Base-by-base conservation (phyloP, 2,888 invertebrate species). In the Toxonevra muliebris region DNA sequence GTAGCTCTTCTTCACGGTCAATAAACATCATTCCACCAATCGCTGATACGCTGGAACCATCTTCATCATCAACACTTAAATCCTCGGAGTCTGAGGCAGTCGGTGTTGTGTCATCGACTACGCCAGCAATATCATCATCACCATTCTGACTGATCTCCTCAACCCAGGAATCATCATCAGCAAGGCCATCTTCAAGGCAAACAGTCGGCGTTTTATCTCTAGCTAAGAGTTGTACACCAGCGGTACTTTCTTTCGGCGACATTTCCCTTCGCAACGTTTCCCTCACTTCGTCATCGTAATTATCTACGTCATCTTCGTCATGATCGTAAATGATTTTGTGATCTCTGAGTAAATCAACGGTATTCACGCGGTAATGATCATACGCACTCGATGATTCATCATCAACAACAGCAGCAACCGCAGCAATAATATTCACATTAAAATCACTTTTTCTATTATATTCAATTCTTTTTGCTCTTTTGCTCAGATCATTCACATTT, bases 141-240 rank as follows among this genome's bases (percentile, higher is more conserved):
- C 92, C 92, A 79, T 92, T 92, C 82, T 92, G 91, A 77, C 93
- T 93, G 72, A 93, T 88, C 83, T 95, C 94, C 85, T 95, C 95
- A 72, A 95, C 94, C 95, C 95, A 95, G 71, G 94, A 94, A 83
- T 95, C 95, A 85, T 95, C 94, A 81, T 95, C 95, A 61, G 95
- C 94, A 68, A 94, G 87, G 73, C 94, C 94, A 86, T 95, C 94
- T 85, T 94, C 94, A 73, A 94, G 88, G 77, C 91, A 91, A 71
- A 71, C 68, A 9, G 77, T 73, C 17, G 67, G 63, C 40, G 42
- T 66, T 50, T 61, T 53, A 19, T 73, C 15, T 58, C 20, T 13
- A 42, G 50, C 5, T 45, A 30, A 12, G 40, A 10, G 17, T 42
- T 60, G 50, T 11, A 10, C 42, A 17, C 41, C 53, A 17, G 45